These are phyloP conservation scores for Condylura cristata DNA, from an alignment of 2,113 vertebrate species.

Conservation along the genomic window DNA sequence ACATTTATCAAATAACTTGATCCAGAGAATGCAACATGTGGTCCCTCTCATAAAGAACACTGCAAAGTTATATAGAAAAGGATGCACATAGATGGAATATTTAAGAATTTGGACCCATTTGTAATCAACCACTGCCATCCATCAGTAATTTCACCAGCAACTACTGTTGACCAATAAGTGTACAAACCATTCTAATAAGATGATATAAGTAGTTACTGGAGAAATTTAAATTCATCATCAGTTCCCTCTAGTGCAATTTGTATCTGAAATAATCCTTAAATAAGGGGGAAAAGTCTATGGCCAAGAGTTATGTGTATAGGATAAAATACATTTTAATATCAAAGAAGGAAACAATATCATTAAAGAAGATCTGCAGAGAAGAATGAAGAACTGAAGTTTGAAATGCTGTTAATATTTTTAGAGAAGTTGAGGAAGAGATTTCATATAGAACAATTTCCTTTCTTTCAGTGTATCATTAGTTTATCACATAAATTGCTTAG, in stretches of 20 bases:
- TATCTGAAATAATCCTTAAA: neutral
- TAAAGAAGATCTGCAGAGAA: neutral
- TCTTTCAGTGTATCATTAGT: constrained; percentile 50
- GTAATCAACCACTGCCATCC: neutral
- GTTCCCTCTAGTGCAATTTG: neutral
- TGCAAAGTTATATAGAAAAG: neutral
- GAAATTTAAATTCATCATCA: neutral
- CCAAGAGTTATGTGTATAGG: neutral
- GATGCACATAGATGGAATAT: neutral
- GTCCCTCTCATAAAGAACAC: neutral
- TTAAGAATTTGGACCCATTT: neutral
- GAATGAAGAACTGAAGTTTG: neutral
- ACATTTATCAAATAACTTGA: neutral
- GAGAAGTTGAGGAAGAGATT: neutral
- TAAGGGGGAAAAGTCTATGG: neutral
- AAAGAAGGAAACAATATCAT: neutral
- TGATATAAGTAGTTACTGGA: neutral
- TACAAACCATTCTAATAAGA: neutral
- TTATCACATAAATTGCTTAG: constrained; percentile 69
- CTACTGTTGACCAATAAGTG: neutral
- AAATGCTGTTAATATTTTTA: constrained; percentile 30
- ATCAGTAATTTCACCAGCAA: neutral
- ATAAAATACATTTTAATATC: neutral
- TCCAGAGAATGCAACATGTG: neutral
- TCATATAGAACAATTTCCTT: constrained; percentile 5